A percentile compares a stretch with the other conserved stretches of the same genome.
Conservation (phyloP, 2,888 invertebrate genomes). For the Plebejus argus region DNA sequence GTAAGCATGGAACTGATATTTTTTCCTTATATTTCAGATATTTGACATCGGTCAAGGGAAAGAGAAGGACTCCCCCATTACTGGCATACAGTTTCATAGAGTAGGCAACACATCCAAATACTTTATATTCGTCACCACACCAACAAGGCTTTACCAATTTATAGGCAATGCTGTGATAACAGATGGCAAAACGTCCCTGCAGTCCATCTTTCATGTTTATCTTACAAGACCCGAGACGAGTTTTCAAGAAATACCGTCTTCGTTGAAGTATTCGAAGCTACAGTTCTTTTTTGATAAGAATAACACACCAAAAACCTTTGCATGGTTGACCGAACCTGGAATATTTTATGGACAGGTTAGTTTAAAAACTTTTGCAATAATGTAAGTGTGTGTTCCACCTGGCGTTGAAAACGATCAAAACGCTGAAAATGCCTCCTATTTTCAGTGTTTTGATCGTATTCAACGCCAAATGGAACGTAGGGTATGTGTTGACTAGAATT, state of each 20-base stretch:
- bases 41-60: conserved; percentile 92
- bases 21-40: conserved; percentile 78
- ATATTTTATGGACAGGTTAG: conserved; percentile 89
- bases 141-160: conserved; percentile 93
- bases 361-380: no score
- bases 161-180: conserved; percentile 85
- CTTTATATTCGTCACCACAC: conserved; percentile 91
- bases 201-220: conserved; percentile 89
- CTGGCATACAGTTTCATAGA: conserved; percentile 92
- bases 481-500: no score
- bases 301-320: conserved; percentile 88
- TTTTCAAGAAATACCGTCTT: conserved; percentile 87
- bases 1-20: conserved; percentile 19
- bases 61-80: conserved; percentile 88
- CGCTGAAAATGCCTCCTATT: no score
- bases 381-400: no score
- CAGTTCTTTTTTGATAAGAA: conserved; percentile 87
- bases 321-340: conserved; percentile 93
- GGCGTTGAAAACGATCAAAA: no score
- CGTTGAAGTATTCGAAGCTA: conserved; percentile 88
- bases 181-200: conserved; percentile 90
- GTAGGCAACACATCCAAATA: conserved; percentile 87
- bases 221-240: conserved; percentile 85
- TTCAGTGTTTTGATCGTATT: no score
- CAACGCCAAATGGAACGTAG: no score